Conservation (phyloP, 1,140 invertebrate species). For the Eueides isabella region DNA sequence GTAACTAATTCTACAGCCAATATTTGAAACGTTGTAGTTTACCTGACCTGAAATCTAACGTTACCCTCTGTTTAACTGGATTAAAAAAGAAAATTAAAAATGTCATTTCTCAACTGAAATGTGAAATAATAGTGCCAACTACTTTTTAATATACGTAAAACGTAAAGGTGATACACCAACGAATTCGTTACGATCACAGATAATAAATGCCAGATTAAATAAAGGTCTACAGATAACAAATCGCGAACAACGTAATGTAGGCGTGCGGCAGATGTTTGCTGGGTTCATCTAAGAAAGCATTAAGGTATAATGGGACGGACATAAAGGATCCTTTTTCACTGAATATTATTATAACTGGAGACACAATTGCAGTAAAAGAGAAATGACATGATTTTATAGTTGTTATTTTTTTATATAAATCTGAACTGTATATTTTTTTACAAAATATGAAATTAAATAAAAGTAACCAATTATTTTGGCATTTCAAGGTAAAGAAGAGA, state of each 20-base stretch:
- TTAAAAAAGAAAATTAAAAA: too few relatives aligned
- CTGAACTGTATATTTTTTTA: background rate
- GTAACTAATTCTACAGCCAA: too few relatives aligned
- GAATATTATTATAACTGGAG: conserved; percentile 74
- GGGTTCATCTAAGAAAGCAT: conserved; percentile 52
- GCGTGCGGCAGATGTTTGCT: conserved; percentile 71
- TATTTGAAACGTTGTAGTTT: too few relatives aligned
- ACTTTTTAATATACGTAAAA: background rate
- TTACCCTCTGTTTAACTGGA: too few relatives aligned
- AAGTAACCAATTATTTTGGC: background rate
- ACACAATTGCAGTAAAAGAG: conserved; percentile 8
- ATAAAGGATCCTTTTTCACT: conserved; percentile 66
- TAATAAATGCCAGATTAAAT: conserved; percentile 46
- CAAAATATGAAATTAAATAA: background rate
- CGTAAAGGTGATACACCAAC: conserved; percentile 12
- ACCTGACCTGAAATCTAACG: too few relatives aligned
- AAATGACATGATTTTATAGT: conserved; percentile 5
- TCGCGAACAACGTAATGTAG: conserved; percentile 47
- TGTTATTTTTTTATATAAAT: background rate
- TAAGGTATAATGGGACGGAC: conserved; percentile 58
- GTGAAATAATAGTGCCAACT: background rate
- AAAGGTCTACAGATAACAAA: conserved; percentile 46
- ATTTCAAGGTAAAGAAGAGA: background rate
- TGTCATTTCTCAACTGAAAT: background rate
- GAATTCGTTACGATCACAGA: conserved; percentile 28